phyloP scores from a whole-genome alignment of 2,113 vertebrate species.

The Kryptolebias marmoratus region DNA sequence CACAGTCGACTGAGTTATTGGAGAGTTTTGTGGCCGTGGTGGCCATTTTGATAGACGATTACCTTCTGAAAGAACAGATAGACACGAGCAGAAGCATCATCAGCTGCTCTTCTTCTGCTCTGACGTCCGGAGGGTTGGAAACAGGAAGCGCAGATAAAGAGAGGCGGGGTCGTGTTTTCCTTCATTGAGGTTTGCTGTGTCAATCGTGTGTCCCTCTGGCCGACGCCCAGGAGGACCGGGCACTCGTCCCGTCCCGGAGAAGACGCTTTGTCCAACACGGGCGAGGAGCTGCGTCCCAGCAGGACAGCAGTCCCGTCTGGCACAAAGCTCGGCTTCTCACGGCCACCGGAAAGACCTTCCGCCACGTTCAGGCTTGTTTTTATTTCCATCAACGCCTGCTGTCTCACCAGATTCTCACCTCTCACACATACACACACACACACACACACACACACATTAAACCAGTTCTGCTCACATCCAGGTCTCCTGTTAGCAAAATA shows the following conservation, averaged over 20 bases:
- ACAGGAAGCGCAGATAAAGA: too few relatives aligned
- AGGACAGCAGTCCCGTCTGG: conserved; percentile 75
- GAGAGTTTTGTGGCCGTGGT: too few relatives aligned
- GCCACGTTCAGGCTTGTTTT: conserved; percentile 40
- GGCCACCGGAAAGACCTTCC: conserved; percentile 71
- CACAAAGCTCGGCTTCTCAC: conserved; percentile 67
- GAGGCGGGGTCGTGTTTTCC: too few relatives aligned
- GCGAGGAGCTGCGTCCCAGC: conserved; percentile 46
- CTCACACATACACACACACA: not conserved
- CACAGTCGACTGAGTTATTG: too few relatives aligned
- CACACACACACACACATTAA: not conserved
- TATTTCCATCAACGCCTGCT: conserved; percentile 50
- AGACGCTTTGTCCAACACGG: conserved; percentile 25
- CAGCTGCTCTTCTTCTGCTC: too few relatives aligned
- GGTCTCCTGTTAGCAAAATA: too few relatives aligned
- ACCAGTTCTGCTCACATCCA: not conserved
- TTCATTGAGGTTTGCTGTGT: conserved; percentile 39
- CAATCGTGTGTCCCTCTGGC: conserved; percentile 36
- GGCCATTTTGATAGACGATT: too few relatives aligned
- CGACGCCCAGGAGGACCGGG: conserved; percentile 42
- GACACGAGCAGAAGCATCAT: too few relatives aligned
- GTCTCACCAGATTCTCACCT: conserved; percentile 63
- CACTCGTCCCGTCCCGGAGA: conserved; percentile 60
- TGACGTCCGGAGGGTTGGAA: too few relatives aligned
- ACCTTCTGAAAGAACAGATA: too few relatives aligned